Conservation (phyloP, 2,113 vertebrate genomes). For the Actinemys pallida region DNA sequence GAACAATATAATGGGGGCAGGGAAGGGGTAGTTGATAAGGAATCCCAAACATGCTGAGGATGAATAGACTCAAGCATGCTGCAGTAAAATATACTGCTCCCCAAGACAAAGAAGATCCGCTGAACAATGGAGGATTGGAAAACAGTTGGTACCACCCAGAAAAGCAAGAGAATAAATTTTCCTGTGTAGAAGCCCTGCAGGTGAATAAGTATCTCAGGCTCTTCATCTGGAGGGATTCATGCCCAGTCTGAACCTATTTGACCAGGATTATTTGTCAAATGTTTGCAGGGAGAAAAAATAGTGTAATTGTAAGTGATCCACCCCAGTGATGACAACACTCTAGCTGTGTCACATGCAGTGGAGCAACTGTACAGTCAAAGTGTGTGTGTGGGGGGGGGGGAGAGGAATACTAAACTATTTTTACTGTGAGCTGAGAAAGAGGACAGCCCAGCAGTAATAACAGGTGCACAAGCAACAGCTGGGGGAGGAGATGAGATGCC, state of each 20-base stretch:
- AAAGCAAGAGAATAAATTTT: background rate
- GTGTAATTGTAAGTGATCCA: background rate
- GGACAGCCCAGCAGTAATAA: conserved; percentile 32
- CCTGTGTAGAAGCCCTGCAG: background rate
- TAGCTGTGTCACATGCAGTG: background rate
- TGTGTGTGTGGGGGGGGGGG: background rate
- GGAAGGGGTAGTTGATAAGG: background rate
- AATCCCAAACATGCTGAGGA: background rate
- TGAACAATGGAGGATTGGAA: background rate
- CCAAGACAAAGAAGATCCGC: background rate
- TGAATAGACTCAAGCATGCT: background rate
- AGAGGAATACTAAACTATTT: background rate
- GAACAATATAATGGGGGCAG: background rate
- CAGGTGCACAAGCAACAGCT: conserved; percentile 68
- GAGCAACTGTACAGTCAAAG: background rate
- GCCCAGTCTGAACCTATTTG: background rate
- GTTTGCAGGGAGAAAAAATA: conserved; percentile 8
- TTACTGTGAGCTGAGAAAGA: conserved; percentile 1
- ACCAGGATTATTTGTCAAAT: background rate
- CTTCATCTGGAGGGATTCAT: background rate
- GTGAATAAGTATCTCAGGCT: background rate
- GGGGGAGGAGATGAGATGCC: conserved; percentile 33
- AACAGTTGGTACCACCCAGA: background rate
- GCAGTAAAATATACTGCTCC: background rate
- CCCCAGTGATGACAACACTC: background rate